Evolutionary conservation across 2,888 invertebrate species (phyloP), one percentile per base, ranked within the genome.

Genomic region (Tuta absoluta): DNA sequence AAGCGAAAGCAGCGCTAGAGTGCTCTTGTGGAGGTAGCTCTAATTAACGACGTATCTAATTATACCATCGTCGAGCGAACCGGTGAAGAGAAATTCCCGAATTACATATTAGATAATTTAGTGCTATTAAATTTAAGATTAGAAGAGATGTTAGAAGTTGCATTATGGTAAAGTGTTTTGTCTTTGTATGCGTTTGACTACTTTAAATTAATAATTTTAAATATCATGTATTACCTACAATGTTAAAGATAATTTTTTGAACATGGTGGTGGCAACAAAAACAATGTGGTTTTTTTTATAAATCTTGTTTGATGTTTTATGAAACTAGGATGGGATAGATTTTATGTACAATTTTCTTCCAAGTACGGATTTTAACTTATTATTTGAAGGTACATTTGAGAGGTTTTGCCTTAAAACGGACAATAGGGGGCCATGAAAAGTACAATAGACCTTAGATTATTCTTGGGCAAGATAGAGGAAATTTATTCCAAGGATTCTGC

Each of bases 31-130:
- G 77, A 79, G 84, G 82, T 83, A 78, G 81, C 77, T 83, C 85
- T 87, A 87, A 89, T 89, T 89, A 89, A 85, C 85, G 85, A 87
- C 87, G 83, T 88, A 88, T 88, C 89, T 89, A 88, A 89, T 89
- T 88, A 89, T 86, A 86, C 86, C 82, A 85, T 83, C 84, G 79
- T 21, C 58, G 37, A 77, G 76, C 74, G 72, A 75, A 80, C 79
- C 77, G 69, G 78, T 77, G 81, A 80, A 80, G 85, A 82, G 84
- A 86, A 85, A 83, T 87, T 85, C 80, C 86, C 77, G 83, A 87
- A 87, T 87, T 87, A 87, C 86, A 84, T 86, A 85, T 87, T 84
- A 86, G 82, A 81, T 79, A 85, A 84, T 81, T 85, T 81, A 85
- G 86, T 86, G 85, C 86, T 80, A 84, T 81, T 85, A 81, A 82